A percentile compares a stretch with the other conserved stretches of the same genome.
Evolutionary conservation across 2,113 vertebrate species (phyloP).

Genomic region (Mastomys natalensis): DNA sequence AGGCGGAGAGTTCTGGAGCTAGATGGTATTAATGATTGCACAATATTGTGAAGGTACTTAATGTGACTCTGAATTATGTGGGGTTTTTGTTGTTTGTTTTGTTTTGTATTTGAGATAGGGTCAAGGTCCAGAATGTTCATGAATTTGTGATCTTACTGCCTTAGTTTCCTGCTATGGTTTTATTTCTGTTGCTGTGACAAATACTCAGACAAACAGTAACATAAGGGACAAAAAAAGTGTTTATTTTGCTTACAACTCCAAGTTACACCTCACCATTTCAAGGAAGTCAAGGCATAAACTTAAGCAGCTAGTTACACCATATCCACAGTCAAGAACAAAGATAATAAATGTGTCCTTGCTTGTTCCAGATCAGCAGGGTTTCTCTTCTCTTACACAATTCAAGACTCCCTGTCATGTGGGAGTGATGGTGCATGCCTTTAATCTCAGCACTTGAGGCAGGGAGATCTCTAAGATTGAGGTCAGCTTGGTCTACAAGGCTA

Average conservation of each 20-base stretch:
- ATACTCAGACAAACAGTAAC: neutral
- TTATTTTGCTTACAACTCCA: neutral
- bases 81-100: too few relatives aligned
- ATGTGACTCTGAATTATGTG: neutral
- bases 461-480: neutral
- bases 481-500: neutral
- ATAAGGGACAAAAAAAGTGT: neutral
- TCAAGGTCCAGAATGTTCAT: neutral
- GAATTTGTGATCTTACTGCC: neutral
- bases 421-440: neutral
- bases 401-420: neutral
- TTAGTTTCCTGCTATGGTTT: neutral
- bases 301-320: neutral
- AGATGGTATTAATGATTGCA: neutral
- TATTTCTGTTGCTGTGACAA: neutral
- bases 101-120: neutral
- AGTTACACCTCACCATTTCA: neutral
- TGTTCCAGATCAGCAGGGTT: neutral
- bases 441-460: neutral
- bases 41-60: neutral
- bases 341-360: neutral
- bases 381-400: neutral
- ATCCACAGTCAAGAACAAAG: neutral
- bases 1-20: neutral
- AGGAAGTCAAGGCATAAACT: neutral